Base-by-base conservation (phyloP, 2,113 vertebrate genomes). In the Prionailurus viverrinus region DNA sequence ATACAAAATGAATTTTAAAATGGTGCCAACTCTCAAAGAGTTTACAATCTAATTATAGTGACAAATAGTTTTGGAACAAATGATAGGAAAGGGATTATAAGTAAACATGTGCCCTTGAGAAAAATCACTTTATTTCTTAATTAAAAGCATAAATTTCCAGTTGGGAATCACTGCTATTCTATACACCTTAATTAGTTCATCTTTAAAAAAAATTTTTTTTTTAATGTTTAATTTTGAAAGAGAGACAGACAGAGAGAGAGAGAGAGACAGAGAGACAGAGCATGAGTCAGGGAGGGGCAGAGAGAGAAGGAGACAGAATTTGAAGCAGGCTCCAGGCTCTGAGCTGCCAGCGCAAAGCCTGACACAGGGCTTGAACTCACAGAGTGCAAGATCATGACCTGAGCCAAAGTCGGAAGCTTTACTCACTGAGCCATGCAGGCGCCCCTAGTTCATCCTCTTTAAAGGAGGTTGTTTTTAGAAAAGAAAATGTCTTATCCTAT, bases 1-100 rank as follows among this genome's bases (percentile, higher is more conserved):
- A 83, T 14, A 95, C 55, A 94, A 96, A 97, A 63, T 51, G 25
- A 69, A 88, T 74, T 90, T 95, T 94, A 19, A 95, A 96, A 63
- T 79, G 15, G 29, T 89, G 27, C 51, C 71, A 91, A 79, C 55
- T 89, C 31, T 92, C 76, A 95, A 86, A 66, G 45, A 96, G 66
- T 79, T 90, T 82, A 93, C 69, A 93, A 78, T 73, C 41, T 81
- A 79, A 94, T 82, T 33, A 90, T 11, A 87, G 36, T 88, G 88
- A 84, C 69, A 91, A 84, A 45, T 27, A 82, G 41, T 76, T 79
- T 91, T 94, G 95, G 87, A 51, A 80, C 21, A 80, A 87, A 63
- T 45, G 69, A 33, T 81, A 86, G 39, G 25, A 83, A 87, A 93
- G 33, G 48, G 91, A 90, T 86, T 92, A 78, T 16, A 87, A 97